Conservation (phyloP, 2,888 invertebrate genomes). For the Laothoe populi region DNA sequence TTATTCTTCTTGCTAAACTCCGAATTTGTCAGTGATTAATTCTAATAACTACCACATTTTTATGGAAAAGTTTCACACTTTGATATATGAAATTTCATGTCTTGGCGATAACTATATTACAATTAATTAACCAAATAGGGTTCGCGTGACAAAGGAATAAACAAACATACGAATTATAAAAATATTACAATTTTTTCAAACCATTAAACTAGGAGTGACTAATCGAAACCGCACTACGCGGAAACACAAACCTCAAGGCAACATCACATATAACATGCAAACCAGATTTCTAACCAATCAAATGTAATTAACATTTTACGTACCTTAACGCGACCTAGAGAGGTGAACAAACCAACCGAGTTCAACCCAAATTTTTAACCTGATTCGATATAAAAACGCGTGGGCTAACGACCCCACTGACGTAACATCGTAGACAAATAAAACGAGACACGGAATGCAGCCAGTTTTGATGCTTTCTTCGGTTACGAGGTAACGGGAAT, state of each 20-base stretch:
- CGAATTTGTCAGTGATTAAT: too few relatives aligned
- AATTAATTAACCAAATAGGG: constrained; percentile 6
- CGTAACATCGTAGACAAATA: constrained; percentile 69
- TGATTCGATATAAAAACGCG: constrained; percentile 71
- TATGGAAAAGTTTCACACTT: neutral
- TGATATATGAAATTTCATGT: neutral
- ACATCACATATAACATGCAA: neutral
- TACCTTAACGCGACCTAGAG: constrained; percentile 68
- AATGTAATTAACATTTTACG: constrained; percentile 14
- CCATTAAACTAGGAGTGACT: neutral
- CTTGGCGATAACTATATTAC: neutral
- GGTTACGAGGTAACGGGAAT: constrained; percentile 50
- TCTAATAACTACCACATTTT: neutral
- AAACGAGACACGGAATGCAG: constrained; percentile 67
- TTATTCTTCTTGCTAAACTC: too few relatives aligned
- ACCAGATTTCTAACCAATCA: constrained; percentile 18
- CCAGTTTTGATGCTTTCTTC: constrained; percentile 56
- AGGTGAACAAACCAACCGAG: constrained; percentile 76
- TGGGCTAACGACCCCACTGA: constrained; percentile 69
- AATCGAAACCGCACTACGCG: neutral
- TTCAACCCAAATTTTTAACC: constrained; percentile 80
- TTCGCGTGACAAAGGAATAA: constrained; percentile 10
- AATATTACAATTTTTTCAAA: neutral
- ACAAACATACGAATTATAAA: constrained; percentile 7
- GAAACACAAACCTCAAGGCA: constrained; percentile 14